Base-by-base conservation (phyloP, 2,797 vertebrate species). In the Adrianichthys oophorus region DNA sequence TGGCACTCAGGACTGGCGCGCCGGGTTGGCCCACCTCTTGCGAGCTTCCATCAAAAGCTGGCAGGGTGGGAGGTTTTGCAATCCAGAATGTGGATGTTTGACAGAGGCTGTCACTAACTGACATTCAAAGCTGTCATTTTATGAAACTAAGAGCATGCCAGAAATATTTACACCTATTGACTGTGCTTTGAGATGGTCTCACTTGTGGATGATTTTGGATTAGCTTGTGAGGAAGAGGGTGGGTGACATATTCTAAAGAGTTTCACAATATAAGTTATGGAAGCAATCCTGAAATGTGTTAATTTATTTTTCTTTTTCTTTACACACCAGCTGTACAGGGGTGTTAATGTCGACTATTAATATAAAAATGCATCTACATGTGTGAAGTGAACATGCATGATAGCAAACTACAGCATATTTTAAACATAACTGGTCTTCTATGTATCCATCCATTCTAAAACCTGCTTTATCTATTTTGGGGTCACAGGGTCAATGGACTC, bases 1-100 rank as follows among this genome's bases (percentile, higher is more conserved):
- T 55, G 57, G 65, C 60, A 12, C 7, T 0, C 29, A 10, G 44
- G 40, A 53, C 26, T 41, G 32, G 1, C 19, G 49, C 72, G 67
- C 62, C 72, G 77, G 32, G 78, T 70, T 82, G 72, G 76, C 52
- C 45, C 53, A 51, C 59, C 56, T 74, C 55, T n/a, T 12, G 60
- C 14, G 54, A 63, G 52, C 67, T 48, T 65, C 68, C 68, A 64
- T 77, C 63, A 49, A 58, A 61, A 62, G 23, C 41, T 43, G 72
- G 56, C 75, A 50, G 66, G 49, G 32, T 71, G 66, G 59, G 40
- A 4, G 0, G 8, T 59, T 62, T 55, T 4, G 17, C 40, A 15
- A 45, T 63, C 65, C 59, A 68, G 53, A 59, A 1, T 43, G 26
- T 12, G 5, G 47, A 46, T 49, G 56, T 66, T 68, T 63, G 61